Evolutionary conservation across 2,113 vertebrate genomes (phyloP).

Genomic region (Columbina picui): DNA sequence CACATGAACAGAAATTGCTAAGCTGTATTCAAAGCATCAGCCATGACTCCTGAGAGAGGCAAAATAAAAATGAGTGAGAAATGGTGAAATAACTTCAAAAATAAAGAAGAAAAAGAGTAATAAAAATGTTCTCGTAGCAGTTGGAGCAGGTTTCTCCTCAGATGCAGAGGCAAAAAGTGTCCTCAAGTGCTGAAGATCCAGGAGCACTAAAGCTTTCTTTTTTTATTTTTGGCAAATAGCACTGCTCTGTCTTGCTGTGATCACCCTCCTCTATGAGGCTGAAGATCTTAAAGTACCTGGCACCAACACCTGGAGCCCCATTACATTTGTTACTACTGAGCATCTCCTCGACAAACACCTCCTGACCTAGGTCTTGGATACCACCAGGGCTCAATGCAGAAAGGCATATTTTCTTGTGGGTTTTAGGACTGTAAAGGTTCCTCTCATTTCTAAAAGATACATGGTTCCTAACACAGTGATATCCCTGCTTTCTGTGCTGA

Average conservation of each 20-base stretch:
- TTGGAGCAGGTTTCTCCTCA: not conserved
- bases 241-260: not conserved
- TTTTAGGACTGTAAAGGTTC: not conserved
- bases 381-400: not conserved
- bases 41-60: not conserved
- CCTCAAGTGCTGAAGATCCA: not conserved
- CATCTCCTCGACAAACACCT: not conserved
- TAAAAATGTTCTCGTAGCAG: not conserved
- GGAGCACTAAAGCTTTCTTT: not conserved
- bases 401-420: not conserved
- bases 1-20: fast-evolving
- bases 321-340: not conserved
- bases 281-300: not conserved
- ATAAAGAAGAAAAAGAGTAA: not conserved
- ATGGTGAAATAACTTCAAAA: not conserved
- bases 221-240: not conserved
- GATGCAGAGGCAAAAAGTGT: not conserved
- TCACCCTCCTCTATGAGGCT: not conserved
- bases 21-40: not conserved
- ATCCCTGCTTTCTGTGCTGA: not conserved
- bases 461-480: not conserved
- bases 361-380: not conserved
- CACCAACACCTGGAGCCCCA: not conserved
- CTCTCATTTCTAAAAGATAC: not conserved
- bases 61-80: fast-evolving